Conservation (phyloP, 1,140 invertebrate species). For the Capitella teleta region DNA sequence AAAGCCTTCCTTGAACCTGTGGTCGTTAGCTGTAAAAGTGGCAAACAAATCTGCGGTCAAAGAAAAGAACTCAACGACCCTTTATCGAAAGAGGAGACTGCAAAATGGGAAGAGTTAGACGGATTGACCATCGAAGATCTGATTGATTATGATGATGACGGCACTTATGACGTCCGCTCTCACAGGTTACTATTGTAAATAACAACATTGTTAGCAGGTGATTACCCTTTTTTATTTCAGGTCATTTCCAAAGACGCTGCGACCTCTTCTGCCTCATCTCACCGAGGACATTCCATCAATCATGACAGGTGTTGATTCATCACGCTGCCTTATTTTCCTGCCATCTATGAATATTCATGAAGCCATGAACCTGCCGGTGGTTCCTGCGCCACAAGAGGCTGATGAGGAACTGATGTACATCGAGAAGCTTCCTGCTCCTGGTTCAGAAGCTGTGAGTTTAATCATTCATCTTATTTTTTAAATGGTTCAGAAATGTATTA, state of each 20-base stretch:
- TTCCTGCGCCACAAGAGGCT: constrained; percentile 15
- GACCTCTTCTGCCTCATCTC: constrained; percentile 19
- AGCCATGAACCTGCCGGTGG: constrained; percentile 14
- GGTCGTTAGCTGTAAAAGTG: no score
- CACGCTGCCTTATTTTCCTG: constrained; percentile 19
- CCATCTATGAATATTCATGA: constrained; percentile 11
- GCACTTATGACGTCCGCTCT: no score
- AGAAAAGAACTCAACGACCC: no score
- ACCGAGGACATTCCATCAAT: constrained; percentile 12
- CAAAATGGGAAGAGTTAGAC: no score
- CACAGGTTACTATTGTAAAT: neutral
- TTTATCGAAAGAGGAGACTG: no score
- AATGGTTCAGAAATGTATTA: neutral
- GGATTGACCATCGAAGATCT: no score
- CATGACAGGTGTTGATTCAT: constrained; percentile 16
- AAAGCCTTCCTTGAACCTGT: no score
- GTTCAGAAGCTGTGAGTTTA: neutral
- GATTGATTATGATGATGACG: no score
- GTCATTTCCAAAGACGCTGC: constrained; percentile 15
- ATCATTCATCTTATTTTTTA: neutral
- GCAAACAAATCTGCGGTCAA: no score
- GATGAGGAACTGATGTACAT: constrained; percentile 17
- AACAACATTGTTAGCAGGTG: neutral
- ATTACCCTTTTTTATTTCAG: neutral
- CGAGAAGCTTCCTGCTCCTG: constrained; percentile 8